Conservation (phyloP, 2,888 invertebrate species). For the Alloscopus bannaensis region DNA sequence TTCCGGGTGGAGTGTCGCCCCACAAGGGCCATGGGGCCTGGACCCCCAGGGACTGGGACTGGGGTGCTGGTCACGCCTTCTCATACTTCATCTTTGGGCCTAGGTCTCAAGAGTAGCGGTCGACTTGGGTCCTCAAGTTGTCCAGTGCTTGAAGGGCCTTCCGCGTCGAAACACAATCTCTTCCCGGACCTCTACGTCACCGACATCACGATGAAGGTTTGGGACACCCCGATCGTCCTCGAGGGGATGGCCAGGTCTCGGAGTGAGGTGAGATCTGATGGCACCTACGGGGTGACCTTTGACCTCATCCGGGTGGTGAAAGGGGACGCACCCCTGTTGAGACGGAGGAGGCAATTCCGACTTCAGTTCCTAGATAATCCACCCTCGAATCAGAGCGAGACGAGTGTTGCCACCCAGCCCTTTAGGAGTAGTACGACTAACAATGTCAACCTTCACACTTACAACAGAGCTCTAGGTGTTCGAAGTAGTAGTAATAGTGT, state of each 20-base stretch:
- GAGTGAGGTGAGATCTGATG: slow-evolving; percentile 72
- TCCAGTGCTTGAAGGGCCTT: slow-evolving; percentile 71
- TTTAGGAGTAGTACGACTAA: slow-evolving; percentile 31
- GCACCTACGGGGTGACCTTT: slow-evolving; percentile 73
- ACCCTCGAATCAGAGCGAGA: slow-evolving; percentile 39
- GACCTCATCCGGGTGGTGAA: slow-evolving; percentile 72
- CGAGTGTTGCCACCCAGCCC: too few relatives aligned
- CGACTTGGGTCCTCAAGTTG: slow-evolving; percentile 49
- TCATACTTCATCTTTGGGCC: slow-evolving; percentile 23
- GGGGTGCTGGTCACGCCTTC: slow-evolving; percentile 24
- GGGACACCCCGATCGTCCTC: slow-evolving; percentile 71
- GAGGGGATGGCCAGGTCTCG: slow-evolving; percentile 72
- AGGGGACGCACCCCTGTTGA: slow-evolving; percentile 71
- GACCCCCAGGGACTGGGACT: slow-evolving; percentile 60
- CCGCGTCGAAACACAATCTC: slow-evolving; percentile 52
- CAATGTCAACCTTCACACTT: slow-evolving; percentile 51
- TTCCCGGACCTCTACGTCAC: slow-evolving; percentile 69
- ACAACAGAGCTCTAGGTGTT: slow-evolving; percentile 55
- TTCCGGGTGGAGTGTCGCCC: slow-evolving; percentile 72
- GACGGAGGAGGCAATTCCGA: slow-evolving; percentile 73
- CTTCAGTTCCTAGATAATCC: slow-evolving; percentile 73
- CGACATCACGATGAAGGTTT: slow-evolving; percentile 72
- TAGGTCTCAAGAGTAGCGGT: slow-evolving; percentile 12
- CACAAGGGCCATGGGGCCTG: slow-evolving; percentile 70
- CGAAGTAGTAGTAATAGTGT: slow-evolving; percentile 48